Base-by-base conservation (phyloP, 2,113 vertebrate genomes). In the Xiphias gladius region DNA sequence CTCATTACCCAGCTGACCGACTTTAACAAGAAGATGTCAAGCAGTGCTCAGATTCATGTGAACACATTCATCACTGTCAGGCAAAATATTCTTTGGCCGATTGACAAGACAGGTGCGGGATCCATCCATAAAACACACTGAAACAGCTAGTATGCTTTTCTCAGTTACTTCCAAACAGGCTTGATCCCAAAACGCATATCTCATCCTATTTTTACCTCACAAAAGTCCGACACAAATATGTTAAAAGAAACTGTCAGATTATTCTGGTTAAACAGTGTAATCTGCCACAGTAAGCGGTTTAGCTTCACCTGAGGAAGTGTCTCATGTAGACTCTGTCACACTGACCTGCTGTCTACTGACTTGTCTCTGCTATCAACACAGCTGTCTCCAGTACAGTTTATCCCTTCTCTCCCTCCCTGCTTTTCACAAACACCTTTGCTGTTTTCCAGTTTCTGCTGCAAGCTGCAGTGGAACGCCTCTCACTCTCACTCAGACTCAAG, bases 11-110 rank as follows among this genome's bases (percentile, higher is more conserved):
- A 64, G 64, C 62, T 61, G 73, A 13, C 50, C 16, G 77, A 68
- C 74, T 80, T 83, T 72, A 90, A 83, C 83, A 50, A 37, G 55
- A 87, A n/a, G 80, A 82, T 63, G 19, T 46, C 81, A 63, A 84
- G 91, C 84, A 87, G 78, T 20, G 41, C 73, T 76, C 67, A 0
- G 80, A 75, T 71, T 61, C 84, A 87, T 67, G 73, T 30, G 68
- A 82, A 68, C 52, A 0, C 91, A 89, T 94, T 80, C 80, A 90
- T 94, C 92, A 91, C 7, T 74, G 87, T 91, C 86, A 65, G 68
- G 58, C 11, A 48, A 43, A 68, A 81, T 85, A 69, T 88, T 77
- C 79, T 79, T 87, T 88, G 88, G 83, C 78, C 39, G 71, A 88
- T 52, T 69, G 83, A 91, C 81, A 61, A 43, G 80, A 67, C 92